These are phyloP conservation scores for Ostrea edulis DNA, from an alignment of 1,140 invertebrate genomes.

Conservation along the genomic window DNA sequence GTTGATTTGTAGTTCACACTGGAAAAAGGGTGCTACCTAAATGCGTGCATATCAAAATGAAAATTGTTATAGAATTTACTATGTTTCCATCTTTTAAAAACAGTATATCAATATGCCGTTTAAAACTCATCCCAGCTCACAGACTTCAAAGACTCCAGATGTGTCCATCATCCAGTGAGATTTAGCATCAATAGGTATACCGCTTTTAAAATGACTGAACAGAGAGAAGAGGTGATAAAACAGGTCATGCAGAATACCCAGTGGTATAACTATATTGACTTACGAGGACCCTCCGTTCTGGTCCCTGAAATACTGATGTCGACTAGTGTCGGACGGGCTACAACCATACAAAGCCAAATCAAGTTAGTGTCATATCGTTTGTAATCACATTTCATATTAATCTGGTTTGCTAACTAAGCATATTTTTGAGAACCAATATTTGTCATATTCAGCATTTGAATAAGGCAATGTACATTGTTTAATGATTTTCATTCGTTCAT, in stretches of 20 bases:
- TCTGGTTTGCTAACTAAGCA: neutral
- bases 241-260: constrained; percentile 7
- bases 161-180: neutral
- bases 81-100: neutral
- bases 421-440: neutral
- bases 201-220: neutral
- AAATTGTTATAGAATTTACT: neutral
- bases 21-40: neutral
- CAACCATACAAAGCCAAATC: constrained; percentile 1
- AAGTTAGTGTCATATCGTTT: constrained; percentile 3
- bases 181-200: neutral
- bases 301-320: constrained; percentile 12
- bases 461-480: too few relatives aligned
- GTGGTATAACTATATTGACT: neutral
- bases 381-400: neutral
- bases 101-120: neutral
- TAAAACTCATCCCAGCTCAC: neutral
- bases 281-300: constrained; percentile 12
- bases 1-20: neutral
- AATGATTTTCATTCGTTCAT: too few relatives aligned
- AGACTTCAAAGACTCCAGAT: neutral
- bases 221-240: neutral
- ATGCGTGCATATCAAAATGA: neutral
- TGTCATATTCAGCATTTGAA: neutral
- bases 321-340: constrained; percentile 22